A percentile compares a stretch with the other conserved stretches of the same genome.
Conservation (phyloP, 2,113 vertebrate species). For the Scopus umbretta region DNA sequence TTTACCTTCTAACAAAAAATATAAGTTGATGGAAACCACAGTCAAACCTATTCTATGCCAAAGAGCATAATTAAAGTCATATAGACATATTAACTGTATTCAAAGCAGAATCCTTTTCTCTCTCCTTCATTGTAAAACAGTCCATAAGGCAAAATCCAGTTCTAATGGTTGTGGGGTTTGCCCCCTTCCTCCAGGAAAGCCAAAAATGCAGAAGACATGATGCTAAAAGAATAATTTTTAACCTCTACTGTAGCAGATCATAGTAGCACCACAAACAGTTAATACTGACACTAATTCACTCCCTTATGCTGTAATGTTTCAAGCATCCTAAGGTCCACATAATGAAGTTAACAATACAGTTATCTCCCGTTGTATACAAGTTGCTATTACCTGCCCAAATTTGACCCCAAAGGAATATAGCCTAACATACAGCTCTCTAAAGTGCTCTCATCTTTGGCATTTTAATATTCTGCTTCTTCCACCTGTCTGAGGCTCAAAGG, state of each 20-base stretch:
- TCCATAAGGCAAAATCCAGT: not conserved
- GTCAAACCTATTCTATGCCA: not conserved
- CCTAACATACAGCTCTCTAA: not conserved
- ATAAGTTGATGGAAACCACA: not conserved
- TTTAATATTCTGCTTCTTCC: not conserved
- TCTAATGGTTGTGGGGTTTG: not conserved
- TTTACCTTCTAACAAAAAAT: not conserved
- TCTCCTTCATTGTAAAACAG: not conserved
- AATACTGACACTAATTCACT: not conserved
- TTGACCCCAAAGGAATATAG: not conserved
- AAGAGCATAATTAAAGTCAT: not conserved
- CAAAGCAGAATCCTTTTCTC: not conserved
- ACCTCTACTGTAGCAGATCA: not conserved
- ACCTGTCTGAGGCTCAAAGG: not conserved
- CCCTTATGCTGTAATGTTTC: not conserved
- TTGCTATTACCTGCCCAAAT: not conserved
- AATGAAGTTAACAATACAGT: not conserved
- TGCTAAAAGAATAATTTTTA: not conserved
- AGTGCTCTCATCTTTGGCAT: not conserved
- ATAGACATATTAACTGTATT: not conserved
- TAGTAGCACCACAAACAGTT: not conserved
- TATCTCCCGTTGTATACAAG: not conserved
- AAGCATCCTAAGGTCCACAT: not conserved
- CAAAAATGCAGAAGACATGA: not conserved
- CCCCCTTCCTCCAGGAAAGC: not conserved